Conservation (phyloP, 2,113 vertebrate species). For the Epinephelus fuscoguttatus region DNA sequence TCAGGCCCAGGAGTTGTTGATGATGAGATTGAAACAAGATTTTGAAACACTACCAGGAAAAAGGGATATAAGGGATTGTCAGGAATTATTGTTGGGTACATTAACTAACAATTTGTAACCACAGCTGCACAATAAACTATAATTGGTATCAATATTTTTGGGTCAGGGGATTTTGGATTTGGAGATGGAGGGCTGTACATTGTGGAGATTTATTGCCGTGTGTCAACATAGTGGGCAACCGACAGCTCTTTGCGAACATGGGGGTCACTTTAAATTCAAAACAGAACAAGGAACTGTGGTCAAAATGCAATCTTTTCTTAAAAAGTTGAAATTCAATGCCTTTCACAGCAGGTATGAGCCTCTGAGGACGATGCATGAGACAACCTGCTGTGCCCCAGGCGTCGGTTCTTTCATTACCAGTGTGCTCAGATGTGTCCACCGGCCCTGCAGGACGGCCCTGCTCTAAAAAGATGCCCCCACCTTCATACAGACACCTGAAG, state of each 20-base stretch:
- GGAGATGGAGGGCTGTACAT: not conserved
- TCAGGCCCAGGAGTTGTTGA: conserved; percentile 8
- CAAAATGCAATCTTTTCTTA: not conserved
- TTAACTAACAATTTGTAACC: conserved; percentile 3
- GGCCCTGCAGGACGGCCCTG: conserved; percentile 27
- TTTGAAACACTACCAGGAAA: conserved; percentile 32
- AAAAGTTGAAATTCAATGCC: not conserved
- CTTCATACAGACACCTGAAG: conserved; percentile 5
- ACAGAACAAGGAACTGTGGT: not conserved
- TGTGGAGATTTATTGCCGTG: conserved; percentile 1
- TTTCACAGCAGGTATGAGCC: not conserved
- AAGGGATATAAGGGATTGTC: conserved; percentile 12
- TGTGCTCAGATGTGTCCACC: conserved; percentile 33
- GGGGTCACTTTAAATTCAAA: conserved; percentile 7
- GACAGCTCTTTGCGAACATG: not conserved
- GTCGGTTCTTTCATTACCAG: conserved; percentile 20
- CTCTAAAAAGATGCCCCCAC: not conserved
- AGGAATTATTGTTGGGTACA: conserved; percentile 1
- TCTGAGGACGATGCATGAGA: conserved; percentile 20
- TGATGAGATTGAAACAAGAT: conserved; percentile 33
- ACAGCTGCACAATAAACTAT: conserved; percentile 1
- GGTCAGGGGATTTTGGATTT: not conserved
- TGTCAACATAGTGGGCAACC: not conserved
- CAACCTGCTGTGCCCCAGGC: conserved; percentile 40
- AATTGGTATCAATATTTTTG: not conserved